Percentiles rank a stretch among this genome's conserved stretches.
Conservation (phyloP, 2,113 vertebrate genomes). For the Nannobrachium achirus region DNA sequence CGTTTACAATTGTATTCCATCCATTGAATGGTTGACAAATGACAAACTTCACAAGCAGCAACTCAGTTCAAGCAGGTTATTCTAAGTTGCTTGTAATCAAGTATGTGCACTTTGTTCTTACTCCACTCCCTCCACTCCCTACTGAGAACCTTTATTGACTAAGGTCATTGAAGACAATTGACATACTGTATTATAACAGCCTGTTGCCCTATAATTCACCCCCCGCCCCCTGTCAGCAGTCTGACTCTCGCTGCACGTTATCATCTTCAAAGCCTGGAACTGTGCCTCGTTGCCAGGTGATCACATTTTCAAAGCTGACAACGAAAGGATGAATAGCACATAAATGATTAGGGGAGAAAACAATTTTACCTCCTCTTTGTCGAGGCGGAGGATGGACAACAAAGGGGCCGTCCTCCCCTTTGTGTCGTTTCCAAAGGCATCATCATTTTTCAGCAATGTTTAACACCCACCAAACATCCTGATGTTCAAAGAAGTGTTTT, state of each 20-base stretch:
- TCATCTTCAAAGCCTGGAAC: conserved; percentile 33
- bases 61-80: conserved; percentile 13
- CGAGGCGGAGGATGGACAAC: neutral
- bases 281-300: conserved; percentile 62
- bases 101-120: conserved; percentile 17
- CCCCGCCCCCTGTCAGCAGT: conserved; percentile 32
- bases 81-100: conserved; percentile 22
- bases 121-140: neutral
- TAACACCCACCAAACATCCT: neutral
- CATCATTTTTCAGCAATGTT: neutral
- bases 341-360: conserved; percentile 29
- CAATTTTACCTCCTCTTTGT: conserved; percentile 25
- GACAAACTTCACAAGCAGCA: neutral
- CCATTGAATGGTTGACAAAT: neutral
- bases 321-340: conserved; percentile 16
- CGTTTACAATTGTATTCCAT: neutral
- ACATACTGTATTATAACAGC: neutral
- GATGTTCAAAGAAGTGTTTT: neutral
- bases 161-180: conserved; percentile 43
- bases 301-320: conserved; percentile 41
- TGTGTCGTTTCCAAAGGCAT: neutral
- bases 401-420: neutral
- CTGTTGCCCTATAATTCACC: conserved; percentile 18
- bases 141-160: conserved; percentile 24
- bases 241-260: conserved; percentile 13